Percentiles rank a stretch among this genome's conserved stretches.
These are phyloP conservation scores for Pampus argenteus DNA, from an alignment of 2,797 vertebrate genomes.

Conservation along the genomic window DNA sequence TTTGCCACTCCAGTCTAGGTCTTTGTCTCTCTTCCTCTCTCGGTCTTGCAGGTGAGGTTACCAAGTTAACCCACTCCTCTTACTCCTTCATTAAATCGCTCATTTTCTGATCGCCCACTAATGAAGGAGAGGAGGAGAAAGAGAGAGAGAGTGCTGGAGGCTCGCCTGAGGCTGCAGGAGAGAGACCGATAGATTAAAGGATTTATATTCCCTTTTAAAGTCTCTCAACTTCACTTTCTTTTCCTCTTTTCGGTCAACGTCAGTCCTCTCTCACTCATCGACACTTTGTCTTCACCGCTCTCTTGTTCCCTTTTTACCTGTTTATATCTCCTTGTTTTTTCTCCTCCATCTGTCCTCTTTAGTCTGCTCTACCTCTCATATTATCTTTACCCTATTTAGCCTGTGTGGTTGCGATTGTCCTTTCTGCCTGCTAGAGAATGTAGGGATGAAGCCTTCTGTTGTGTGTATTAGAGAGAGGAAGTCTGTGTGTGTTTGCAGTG, in stretches of 20 bases:
- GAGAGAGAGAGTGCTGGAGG: constrained; percentile 57
- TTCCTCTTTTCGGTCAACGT: constrained; percentile 33
- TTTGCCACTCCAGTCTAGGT: too few relatives aligned
- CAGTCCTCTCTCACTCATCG: constrained; percentile 4
- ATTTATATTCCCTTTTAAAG: constrained; percentile 69
- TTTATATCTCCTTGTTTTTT: background rate
- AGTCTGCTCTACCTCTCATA: background rate
- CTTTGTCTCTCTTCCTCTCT: background rate
- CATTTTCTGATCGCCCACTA: constrained; percentile 53
- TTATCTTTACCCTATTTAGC: constrained; percentile 1
- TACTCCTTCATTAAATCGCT: constrained; percentile 29
- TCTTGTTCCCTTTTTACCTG: background rate
- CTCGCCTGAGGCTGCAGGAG: constrained; percentile 68
- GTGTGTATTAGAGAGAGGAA: too few relatives aligned
- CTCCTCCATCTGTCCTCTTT: background rate
- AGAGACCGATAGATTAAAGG: constrained; percentile 69
- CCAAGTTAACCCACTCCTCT: constrained; percentile 6
- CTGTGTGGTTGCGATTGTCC: background rate
- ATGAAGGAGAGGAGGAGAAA: constrained; percentile 34
- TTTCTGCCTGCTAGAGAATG: background rate
- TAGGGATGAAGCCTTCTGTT: constrained; percentile 5
- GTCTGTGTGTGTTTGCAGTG: background rate
- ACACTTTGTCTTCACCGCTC: background rate
- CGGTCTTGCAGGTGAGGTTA: constrained; percentile 21
- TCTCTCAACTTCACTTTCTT: constrained; percentile 42